Base-by-base conservation (phyloP, 2,888 invertebrate species). In the Falcaria lacertinaria region DNA sequence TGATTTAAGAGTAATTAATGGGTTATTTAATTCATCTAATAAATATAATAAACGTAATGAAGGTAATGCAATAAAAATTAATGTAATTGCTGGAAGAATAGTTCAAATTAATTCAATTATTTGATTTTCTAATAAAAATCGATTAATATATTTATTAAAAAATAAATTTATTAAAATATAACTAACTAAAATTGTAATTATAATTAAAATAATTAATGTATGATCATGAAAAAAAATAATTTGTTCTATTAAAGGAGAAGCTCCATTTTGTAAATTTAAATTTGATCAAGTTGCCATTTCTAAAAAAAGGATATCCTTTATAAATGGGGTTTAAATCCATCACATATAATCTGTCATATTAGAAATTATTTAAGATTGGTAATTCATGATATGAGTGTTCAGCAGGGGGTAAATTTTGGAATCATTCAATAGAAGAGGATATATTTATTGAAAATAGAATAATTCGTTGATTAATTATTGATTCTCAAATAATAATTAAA, bases 241-340 rank as follows among this genome's bases (percentile, higher is more conserved):
- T 89, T 92, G 91, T 91, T 92, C 92, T 91, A 93, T 93, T 78
- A 92, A 71, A 33, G 91, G 91, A 0, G 92, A 92, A 36, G 85
- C 80, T 59, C 91, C 78, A 82, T 93, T 91, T 91, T 92, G 92
- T 50, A 92, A 71, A 47, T 80, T 81, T 56, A 92, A 60, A 63
- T 87, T 89, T 54, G 90, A 86, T 90, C 91, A 91, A 60, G 90
- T 91, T 80, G 89, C 80, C 78, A 91, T 91, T 89, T 91, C 89
- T 91, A 91, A 91, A 88, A 90, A 91, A 91, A 90, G 86, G 80
- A 78, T 67, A 70, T 76, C 82, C 90, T 92, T 92, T 92, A 92
- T 91, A 80, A 85, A 90, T 91, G 91, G 81, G 90, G 88, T 89
- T 92, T 92, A 92, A 92, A 90, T 91, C 89, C 91, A 91, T 90